These are phyloP conservation scores for Colistium nudipinnis DNA, from an alignment of 2,113 vertebrate species.

Conservation along the genomic window DNA sequence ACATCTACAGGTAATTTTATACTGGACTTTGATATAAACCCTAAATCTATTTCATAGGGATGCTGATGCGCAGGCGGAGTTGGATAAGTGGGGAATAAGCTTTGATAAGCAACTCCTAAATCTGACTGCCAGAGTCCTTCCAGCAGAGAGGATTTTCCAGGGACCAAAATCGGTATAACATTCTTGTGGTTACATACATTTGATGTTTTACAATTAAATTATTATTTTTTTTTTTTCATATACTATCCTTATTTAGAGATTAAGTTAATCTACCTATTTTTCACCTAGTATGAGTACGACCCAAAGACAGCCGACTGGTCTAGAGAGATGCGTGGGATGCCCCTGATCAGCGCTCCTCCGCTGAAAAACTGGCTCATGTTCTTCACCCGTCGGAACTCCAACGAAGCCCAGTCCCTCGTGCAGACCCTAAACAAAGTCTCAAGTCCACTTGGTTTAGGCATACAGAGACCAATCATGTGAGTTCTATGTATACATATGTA, in stretches of 20 bases:
- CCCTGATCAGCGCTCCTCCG: constrained; percentile 81
- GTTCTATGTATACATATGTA: constrained; percentile 34
- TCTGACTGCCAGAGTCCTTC: constrained; percentile 87
- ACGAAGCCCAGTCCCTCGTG: constrained; percentile 81
- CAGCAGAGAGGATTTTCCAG: constrained; percentile 89
- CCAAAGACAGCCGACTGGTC: constrained; percentile 88
- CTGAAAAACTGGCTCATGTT: constrained; percentile 89
- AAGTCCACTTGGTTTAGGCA: constrained; percentile 84
- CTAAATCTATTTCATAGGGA: constrained; percentile 78
- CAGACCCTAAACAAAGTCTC: constrained; percentile 88
- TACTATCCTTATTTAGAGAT: neutral
- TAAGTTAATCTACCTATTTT: neutral
- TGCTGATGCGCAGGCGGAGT: constrained; percentile 84
- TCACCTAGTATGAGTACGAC: constrained; percentile 87
- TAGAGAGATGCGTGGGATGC: constrained; percentile 86
- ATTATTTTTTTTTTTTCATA: neutral
- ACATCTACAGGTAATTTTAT: neutral
- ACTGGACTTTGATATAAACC: constrained; percentile 11
- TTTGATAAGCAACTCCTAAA: constrained; percentile 88
- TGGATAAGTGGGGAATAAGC: constrained; percentile 89
- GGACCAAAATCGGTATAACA: constrained; percentile 79
- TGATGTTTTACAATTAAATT: neutral
- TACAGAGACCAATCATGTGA: constrained; percentile 86
- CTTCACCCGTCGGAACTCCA: constrained; percentile 82
- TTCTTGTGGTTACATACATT: neutral